Evolutionary conservation across 2,113 vertebrate genomes (phyloP).

Genomic region (Colaptes auratus): DNA sequence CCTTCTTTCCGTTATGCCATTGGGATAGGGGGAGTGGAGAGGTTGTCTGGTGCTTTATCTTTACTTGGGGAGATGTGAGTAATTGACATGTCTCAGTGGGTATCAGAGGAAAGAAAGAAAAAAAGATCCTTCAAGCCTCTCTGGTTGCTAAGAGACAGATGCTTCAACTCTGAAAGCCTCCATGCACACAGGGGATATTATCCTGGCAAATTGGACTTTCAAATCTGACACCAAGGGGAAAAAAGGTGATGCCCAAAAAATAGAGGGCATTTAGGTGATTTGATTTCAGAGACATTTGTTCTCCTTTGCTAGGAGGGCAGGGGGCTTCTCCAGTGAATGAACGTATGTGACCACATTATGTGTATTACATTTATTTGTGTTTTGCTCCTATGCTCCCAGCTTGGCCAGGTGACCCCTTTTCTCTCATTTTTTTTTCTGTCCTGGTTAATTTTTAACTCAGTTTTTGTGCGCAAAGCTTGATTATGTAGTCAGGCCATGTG

Average conservation of each 20-base stretch:
- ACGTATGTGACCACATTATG: not conserved
- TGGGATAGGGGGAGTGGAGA: not conserved
- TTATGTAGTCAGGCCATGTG: not conserved
- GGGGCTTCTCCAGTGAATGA: not conserved
- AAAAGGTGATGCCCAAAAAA: conserved; percentile 38
- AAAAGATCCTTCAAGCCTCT: conserved; percentile 34
- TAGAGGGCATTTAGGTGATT: conserved; percentile 20
- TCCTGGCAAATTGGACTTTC: conserved; percentile 74
- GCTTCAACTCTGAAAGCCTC: conserved; percentile 75
- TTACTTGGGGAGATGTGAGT: conserved; percentile 8
- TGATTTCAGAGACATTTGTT: conserved; percentile 33
- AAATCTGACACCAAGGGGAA: conserved; percentile 26
- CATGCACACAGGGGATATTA: conserved; percentile 64
- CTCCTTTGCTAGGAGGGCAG: not conserved
- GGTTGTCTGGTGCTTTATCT: not conserved
- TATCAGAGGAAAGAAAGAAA: not conserved
- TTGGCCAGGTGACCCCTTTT: conserved; percentile 39
- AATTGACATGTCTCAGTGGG: not conserved
- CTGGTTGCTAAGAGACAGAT: conserved; percentile 72
- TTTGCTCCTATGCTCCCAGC: not conserved
- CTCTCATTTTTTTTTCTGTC: not conserved
- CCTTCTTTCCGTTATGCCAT: not conserved
- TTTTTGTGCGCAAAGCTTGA: conserved; percentile 21
- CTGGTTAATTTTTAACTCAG: not conserved
- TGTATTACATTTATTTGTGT: not conserved